Percentiles rank a stretch among this genome's conserved stretches.
Conservation (phyloP, 2,888 invertebrate genomes). For the Alentia gelatinosa region DNA sequence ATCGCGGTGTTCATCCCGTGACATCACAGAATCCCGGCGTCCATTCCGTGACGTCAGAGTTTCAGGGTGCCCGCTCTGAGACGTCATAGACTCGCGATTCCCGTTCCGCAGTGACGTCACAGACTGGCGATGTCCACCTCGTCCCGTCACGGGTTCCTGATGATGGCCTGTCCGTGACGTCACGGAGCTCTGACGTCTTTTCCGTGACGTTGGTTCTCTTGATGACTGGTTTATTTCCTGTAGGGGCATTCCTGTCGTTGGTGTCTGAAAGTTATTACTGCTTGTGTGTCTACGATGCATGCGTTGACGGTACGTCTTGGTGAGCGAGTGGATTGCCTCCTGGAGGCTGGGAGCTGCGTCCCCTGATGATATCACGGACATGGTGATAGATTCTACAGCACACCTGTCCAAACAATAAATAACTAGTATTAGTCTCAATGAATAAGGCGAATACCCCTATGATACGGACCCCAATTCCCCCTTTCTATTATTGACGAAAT, state of each 20-base stretch:
- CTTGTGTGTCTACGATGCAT: neutral
- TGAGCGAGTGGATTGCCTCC: neutral
- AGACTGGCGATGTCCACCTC: neutral
- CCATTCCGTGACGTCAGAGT: neutral
- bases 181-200: neutral
- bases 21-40: neutral
- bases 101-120: neutral
- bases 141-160: neutral
- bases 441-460: too few relatives aligned
- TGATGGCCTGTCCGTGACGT: neutral
- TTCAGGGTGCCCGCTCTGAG: neutral
- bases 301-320: neutral
- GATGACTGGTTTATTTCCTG: neutral
- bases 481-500: too few relatives aligned
- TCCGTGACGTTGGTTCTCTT: neutral
- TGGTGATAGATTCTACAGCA: too few relatives aligned
- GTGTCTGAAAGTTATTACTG: neutral
- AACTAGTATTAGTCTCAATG: too few relatives aligned
- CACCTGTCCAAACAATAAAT: too few relatives aligned
- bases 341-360: neutral
- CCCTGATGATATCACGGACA: neutral
- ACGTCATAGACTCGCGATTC: neutral
- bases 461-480: too few relatives aligned
- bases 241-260: neutral
- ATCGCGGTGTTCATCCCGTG: neutral